Conservation (phyloP, 2,888 invertebrate genomes). For the Caenorhabditis zanzibari region DNA sequence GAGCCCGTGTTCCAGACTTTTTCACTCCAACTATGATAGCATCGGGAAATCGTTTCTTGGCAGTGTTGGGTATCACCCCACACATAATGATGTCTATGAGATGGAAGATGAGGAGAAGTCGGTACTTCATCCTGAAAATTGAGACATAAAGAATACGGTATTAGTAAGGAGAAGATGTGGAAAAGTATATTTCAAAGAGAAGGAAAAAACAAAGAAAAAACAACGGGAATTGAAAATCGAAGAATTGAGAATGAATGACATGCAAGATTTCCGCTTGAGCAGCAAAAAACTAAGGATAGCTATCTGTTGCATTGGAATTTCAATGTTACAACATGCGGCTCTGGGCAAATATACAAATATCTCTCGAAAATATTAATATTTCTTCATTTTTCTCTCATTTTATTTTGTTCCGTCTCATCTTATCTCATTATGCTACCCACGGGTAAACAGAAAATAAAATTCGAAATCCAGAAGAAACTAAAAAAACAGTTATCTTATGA, state of each 20-base stretch:
- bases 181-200: background rate
- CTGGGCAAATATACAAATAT: slow-evolving; percentile 40
- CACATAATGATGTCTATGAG: slow-evolving; percentile 1
- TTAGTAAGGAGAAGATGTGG: background rate
- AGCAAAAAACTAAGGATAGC: slow-evolving; percentile 39
- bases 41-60: slow-evolving; percentile 87
- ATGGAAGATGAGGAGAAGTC: slow-evolving; percentile 46
- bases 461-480: background rate
- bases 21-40: slow-evolving; percentile 97
- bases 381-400: slow-evolving; percentile 19
- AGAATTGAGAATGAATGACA: slow-evolving; percentile 53
- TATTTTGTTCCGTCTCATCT: background rate
- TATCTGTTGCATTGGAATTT: slow-evolving; percentile 43
- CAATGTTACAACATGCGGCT: slow-evolving; percentile 41
- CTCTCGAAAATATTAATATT: slow-evolving; percentile 35
- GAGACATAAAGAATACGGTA: background rate
- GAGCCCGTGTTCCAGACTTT: slow-evolving; percentile 91
- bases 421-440: background rate
- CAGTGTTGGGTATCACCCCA: slow-evolving; percentile 20
- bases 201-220: slow-evolving; percentile 11
- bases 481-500: background rate
- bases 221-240: slow-evolving; percentile 21
- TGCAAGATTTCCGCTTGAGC: slow-evolving; percentile 64
- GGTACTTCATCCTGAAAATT: slow-evolving; percentile 59
- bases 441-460: slow-evolving; percentile 31